Percentiles rank a stretch among this genome's conserved stretches.
Conservation (phyloP, 2,113 vertebrate genomes). For the Triplophysa dalaica region DNA sequence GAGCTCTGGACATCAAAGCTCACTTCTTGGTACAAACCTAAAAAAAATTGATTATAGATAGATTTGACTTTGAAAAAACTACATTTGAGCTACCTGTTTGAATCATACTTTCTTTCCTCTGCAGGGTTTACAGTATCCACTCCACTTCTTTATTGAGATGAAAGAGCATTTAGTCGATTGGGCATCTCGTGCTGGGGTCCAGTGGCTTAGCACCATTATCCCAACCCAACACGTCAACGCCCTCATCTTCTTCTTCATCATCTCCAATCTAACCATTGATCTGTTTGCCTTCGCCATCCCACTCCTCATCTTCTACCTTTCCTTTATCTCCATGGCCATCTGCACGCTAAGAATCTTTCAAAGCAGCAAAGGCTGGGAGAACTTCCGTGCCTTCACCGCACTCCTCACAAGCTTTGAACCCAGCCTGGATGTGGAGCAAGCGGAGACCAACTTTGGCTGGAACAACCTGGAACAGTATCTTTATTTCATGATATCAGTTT, state of each 20-base stretch:
- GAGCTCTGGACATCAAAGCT: conserved; percentile 71
- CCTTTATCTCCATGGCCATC: conserved; percentile 96
- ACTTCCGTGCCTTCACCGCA: conserved; percentile 87
- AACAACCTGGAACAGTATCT: conserved; percentile 92
- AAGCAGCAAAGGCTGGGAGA: conserved; percentile 95
- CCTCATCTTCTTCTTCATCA: conserved; percentile 95
- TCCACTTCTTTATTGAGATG: conserved; percentile 84
- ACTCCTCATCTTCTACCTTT: conserved; percentile 92
- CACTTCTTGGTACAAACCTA: conserved; percentile 57
- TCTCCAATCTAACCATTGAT: conserved; percentile 94
- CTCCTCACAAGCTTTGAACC: conserved; percentile 90
- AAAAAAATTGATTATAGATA: too few relatives aligned
- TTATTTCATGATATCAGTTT: conserved; percentile 89
- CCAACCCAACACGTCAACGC: conserved; percentile 97
- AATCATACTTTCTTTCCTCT: conserved; percentile 3
- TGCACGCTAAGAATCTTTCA: conserved; percentile 94
- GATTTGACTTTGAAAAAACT: too few relatives aligned
- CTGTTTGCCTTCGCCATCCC: conserved; percentile 93
- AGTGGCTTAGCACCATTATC: conserved; percentile 92
- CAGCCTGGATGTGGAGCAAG: conserved; percentile 90
- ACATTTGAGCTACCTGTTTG: too few relatives aligned
- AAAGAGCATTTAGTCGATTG: conserved; percentile 93
- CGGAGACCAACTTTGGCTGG: conserved; percentile 94
- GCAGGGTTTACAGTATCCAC: conserved; percentile 89
- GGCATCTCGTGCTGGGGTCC: conserved; percentile 91